phyloP scores from a whole-genome alignment of 1,140 invertebrate species.

The Ceratitis capitata region DNA sequence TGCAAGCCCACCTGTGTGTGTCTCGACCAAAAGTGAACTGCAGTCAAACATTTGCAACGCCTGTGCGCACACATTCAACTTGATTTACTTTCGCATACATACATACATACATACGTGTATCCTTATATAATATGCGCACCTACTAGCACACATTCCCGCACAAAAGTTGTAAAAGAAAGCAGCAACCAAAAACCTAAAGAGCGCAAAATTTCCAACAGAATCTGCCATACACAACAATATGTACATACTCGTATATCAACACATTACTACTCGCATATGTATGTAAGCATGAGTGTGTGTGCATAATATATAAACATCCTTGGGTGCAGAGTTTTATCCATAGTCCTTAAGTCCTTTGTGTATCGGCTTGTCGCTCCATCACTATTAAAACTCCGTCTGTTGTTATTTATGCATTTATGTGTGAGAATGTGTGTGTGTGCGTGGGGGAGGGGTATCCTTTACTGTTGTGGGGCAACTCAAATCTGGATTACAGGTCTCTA shows the following conservation, averaged over 20 bases:
- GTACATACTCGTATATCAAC: neutral
- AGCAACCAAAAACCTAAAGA: constrained; percentile 30
- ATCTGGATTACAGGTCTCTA: neutral
- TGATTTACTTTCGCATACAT: constrained; percentile 17
- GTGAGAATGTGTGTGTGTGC: neutral
- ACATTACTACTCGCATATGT: too few species aligned
- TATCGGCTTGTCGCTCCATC: constrained; percentile 26
- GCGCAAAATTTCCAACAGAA: neutral
- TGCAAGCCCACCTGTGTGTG: too few species aligned
- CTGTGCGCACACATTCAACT: constrained; percentile 30
- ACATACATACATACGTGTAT: neutral
- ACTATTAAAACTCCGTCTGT: constrained; percentile 35
- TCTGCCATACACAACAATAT: neutral
- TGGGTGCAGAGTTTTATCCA: neutral
- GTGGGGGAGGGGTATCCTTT: too few species aligned
- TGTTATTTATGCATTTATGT: neutral
- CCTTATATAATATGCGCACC: neutral
- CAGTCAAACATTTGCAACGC: constrained; percentile 11
- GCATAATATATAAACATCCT: too few species aligned
- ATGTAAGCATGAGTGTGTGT: too few species aligned
- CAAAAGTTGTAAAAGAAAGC: constrained; percentile 20
- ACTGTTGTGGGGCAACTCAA: neutral
- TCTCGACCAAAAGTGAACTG: neutral
- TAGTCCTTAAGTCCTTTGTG: constrained; percentile 8
- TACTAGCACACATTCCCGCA: neutral